These are phyloP conservation scores for Lycia hirtaria DNA, from an alignment of 2,888 invertebrate species.

Conservation along the genomic window DNA sequence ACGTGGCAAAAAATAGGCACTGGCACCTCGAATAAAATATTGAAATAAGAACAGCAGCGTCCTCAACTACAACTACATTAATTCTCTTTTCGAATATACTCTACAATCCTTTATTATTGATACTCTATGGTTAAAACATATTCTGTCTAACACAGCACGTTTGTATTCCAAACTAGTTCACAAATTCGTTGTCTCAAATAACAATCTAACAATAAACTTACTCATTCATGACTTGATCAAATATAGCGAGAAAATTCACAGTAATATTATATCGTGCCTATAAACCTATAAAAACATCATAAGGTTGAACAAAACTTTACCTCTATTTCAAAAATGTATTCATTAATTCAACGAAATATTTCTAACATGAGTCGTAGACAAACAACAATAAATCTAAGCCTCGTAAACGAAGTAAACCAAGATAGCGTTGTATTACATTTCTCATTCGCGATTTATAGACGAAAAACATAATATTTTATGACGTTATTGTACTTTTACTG, in stretches of 20 bases:
- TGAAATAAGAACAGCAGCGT: too few species aligned
- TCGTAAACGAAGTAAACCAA: constrained; percentile 22
- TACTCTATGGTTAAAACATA: too few species aligned
- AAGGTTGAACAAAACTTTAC: not conserved
- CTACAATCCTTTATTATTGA: too few species aligned
- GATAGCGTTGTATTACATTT: constrained; percentile 26
- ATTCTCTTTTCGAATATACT: too few species aligned
- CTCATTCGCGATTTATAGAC: constrained; percentile 29
- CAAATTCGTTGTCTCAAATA: too few species aligned
- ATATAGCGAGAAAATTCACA: not conserved
- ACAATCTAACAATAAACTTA: not conserved
- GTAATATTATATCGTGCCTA: not conserved
- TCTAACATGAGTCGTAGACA: constrained; percentile 4
- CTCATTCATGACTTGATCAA: not conserved
- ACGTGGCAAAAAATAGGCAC: too few species aligned
- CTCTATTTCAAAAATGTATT: not conserved
- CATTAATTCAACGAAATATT: constrained; percentile 2
- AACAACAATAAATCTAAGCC: constrained; percentile 27
- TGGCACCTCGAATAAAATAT: too few species aligned
- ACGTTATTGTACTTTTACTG: constrained; percentile 13
- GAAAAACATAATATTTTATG: constrained; percentile 31
- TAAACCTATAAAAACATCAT: not conserved
- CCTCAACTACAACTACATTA: too few species aligned
- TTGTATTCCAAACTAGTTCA: too few species aligned
- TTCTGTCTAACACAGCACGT: too few species aligned